A percentile compares a stretch with the other conserved stretches of the same genome.
phyloP scores from a whole-genome alignment of 2,113 vertebrate genomes.

The Odocoileus hemionus region DNA sequence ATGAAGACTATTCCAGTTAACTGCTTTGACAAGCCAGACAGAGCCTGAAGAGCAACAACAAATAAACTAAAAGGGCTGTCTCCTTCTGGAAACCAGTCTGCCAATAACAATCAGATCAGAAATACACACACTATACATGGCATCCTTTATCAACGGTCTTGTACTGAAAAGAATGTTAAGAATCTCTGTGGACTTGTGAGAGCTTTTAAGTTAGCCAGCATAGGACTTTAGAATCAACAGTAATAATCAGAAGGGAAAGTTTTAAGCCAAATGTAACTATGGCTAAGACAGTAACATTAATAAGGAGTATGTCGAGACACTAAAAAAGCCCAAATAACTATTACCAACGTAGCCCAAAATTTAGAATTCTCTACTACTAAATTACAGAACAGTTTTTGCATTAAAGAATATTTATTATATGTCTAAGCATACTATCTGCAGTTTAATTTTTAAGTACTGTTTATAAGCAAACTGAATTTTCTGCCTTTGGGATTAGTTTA shows the following conservation, averaged over 20 bases:
- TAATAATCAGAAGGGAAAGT: background rate
- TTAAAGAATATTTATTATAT: background rate
- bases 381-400: background rate
- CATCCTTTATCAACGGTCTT: background rate
- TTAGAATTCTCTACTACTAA: background rate
- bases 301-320: background rate
- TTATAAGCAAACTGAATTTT: background rate
- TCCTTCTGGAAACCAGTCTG: background rate
- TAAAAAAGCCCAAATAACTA: background rate
- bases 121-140: background rate
- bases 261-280: background rate
- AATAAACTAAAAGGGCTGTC: background rate
- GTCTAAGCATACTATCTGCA: background rate
- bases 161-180: background rate
- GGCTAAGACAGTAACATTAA: background rate
- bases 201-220: background rate
- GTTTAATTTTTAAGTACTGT: background rate
- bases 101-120: background rate
- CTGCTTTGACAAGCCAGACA: background rate
- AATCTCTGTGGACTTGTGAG: background rate
- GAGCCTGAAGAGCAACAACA: background rate
- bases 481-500: background rate
- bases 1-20: background rate
- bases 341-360: background rate
- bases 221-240: background rate